Conservation (phyloP, 2,113 vertebrate species). For the Prolemur simus region DNA sequence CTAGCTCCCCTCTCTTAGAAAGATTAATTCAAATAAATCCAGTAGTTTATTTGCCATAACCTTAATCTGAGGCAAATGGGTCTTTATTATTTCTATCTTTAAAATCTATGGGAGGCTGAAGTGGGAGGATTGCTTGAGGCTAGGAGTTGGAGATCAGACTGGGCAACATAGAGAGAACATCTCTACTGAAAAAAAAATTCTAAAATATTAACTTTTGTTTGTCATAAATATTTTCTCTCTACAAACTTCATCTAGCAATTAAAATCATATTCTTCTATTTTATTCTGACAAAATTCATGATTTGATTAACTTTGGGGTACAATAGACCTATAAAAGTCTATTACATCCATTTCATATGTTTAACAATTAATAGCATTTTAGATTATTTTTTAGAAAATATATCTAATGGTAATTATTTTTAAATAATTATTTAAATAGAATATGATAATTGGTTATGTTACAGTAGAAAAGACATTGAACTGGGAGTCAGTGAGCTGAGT, state of each 20-base stretch:
- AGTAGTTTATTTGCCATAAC: not conserved
- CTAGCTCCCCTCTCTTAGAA: not conserved
- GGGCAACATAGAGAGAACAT: too few relatives aligned
- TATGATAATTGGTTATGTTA: not conserved
- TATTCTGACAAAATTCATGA: slow-evolving; percentile 15
- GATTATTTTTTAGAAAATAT: not conserved
- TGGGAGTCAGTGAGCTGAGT: not conserved
- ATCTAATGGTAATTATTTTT: slow-evolving; percentile 13
- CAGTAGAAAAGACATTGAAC: not conserved
- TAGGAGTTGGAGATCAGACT: too few relatives aligned
- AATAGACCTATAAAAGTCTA: not conserved
- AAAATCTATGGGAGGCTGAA: not conserved
- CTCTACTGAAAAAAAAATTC: too few relatives aligned
- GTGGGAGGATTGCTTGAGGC: too few relatives aligned
- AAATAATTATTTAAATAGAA: slow-evolving; percentile 23
- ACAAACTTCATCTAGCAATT: slow-evolving; percentile 1
- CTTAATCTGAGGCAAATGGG: not conserved
- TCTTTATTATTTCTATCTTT: slow-evolving; percentile 3
- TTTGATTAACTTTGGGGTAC: not conserved
- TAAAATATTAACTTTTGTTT: slow-evolving; percentile 17
- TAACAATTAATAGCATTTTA: slow-evolving; percentile 7
- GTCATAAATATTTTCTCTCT: not conserved
- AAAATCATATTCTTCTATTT: slow-evolving; percentile 47
- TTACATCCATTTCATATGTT: not conserved
- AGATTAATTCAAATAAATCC: not conserved